A percentile compares a stretch with the other conserved stretches of the same genome.
Evolutionary conservation across 2,113 vertebrate genomes (phyloP).

Genomic region (Alaudala cheleensis): DNA sequence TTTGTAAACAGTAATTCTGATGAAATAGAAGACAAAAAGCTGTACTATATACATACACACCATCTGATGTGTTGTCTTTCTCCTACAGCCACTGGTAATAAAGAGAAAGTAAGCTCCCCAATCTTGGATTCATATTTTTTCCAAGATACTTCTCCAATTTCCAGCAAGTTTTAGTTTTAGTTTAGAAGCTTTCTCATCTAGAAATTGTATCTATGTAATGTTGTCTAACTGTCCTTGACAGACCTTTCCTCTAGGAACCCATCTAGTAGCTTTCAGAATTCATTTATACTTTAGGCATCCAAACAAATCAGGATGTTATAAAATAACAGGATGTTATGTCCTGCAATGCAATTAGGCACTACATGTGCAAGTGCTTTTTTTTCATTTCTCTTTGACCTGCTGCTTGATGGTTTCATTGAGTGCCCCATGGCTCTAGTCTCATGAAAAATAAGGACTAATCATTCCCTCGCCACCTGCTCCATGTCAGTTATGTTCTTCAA

Average conservation of each 20-base stretch:
- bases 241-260: not conserved
- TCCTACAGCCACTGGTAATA: not conserved
- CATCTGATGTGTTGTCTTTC: not conserved
- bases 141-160: not conserved
- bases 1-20: not conserved
- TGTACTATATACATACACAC: not conserved
- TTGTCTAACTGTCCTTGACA: not conserved
- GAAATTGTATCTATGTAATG: not conserved
- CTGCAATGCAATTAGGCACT: not conserved
- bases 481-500: not conserved
- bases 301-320: not conserved
- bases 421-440: not conserved
- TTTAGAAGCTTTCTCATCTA: not conserved
- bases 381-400: not conserved
- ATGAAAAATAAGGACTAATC: constrained; percentile 1
- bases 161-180: not conserved
- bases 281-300: not conserved
- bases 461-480: not conserved
- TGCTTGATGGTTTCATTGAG: not conserved
- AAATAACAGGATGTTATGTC: not conserved
- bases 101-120: not conserved
- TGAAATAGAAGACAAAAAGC: not conserved
- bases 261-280: not conserved
- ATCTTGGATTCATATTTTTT: not conserved
- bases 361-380: not conserved